Percentiles rank a stretch among this genome's conserved stretches.
Evolutionary conservation across 2,113 vertebrate species (phyloP).

Genomic region (Gasterosteus aculeatus): DNA sequence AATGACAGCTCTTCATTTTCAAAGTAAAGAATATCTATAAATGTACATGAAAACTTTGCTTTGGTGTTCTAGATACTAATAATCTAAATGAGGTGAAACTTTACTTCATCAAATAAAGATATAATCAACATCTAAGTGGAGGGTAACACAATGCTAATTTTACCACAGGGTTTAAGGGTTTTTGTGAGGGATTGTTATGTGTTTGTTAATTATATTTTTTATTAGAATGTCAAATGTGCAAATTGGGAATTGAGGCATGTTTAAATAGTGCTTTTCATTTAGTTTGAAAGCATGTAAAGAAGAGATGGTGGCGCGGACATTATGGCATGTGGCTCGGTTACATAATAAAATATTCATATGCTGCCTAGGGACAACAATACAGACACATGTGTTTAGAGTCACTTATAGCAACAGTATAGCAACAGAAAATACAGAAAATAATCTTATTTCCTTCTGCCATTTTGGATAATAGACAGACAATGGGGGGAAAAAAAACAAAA

Average conservation of each 20-base stretch:
- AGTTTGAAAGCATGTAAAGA: background rate
- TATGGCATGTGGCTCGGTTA: conserved; percentile 22
- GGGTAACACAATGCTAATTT: conserved; percentile 12
- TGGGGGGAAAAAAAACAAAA: too few species aligned
- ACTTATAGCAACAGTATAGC: background rate
- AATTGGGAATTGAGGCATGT: background rate
- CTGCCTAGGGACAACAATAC: background rate
- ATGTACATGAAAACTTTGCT: background rate
- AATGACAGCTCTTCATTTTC: background rate
- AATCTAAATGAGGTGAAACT: background rate
- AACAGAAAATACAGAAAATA: background rate
- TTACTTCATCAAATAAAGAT: conserved; percentile 1
- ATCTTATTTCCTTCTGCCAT: too few species aligned
- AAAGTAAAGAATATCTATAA: background rate
- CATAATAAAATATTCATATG: conserved; percentile 30
- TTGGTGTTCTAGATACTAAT: background rate
- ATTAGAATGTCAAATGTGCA: background rate
- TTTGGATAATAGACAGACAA: too few species aligned
- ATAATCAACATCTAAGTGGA: background rate
- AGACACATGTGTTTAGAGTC: background rate
- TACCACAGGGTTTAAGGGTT: background rate
- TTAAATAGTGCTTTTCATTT: background rate
- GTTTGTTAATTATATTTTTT: background rate
- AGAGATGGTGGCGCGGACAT: conserved; percentile 1
- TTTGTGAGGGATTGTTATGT: background rate